Evolutionary conservation across 2,888 invertebrate species (phyloP), one percentile per base, ranked within the genome.

Genomic region (Amiota minor): DNA sequence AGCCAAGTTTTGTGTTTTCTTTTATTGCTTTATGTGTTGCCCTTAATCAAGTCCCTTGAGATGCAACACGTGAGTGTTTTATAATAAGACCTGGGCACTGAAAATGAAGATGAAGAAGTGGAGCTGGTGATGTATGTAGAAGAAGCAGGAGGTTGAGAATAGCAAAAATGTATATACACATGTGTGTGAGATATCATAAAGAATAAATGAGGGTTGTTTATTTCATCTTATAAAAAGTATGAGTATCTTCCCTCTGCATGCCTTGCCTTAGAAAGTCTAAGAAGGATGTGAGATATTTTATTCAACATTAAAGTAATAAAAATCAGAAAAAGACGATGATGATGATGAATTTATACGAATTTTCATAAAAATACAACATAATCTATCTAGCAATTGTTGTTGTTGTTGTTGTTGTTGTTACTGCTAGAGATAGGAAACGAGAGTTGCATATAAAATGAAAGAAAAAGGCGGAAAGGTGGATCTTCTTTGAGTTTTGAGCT

Each of bases 1-100:
- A 85, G 85, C 84, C 77, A 78, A 35, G 35, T 35, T 35, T 35
- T 81, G 50, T 46, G 79, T 81, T 82, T 78, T 75, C 55, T 74
- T 84, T 84, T 81, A 81, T 81, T 85, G 82, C 82, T 82, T 84
- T 84, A 85, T 85, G 83, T 74, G 83, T 74, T 78, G 73, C 79
- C 35, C 85, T 86, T 87, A 86, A 88, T 87, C 85, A 86, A 82
- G 81, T 88, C 87, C 84, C 87, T 75, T 72, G 88, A 86, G 87
- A 87, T 81, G 86, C 87, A 88, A 87, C 88, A 87, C 87, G 88
- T 87, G 87, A 82, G 79, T 79, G 75, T 16, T 16, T 65, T 59
- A 18, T 59, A 59, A 16, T 18, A 59, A 20, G 20, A 59, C 59
- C 16, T 20, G 12, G 16, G n/a, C 59, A 10, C 18, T 20, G 59